Evolutionary conservation across 2,113 vertebrate genomes (phyloP).

Genomic region (Onychostoma macrolepis): DNA sequence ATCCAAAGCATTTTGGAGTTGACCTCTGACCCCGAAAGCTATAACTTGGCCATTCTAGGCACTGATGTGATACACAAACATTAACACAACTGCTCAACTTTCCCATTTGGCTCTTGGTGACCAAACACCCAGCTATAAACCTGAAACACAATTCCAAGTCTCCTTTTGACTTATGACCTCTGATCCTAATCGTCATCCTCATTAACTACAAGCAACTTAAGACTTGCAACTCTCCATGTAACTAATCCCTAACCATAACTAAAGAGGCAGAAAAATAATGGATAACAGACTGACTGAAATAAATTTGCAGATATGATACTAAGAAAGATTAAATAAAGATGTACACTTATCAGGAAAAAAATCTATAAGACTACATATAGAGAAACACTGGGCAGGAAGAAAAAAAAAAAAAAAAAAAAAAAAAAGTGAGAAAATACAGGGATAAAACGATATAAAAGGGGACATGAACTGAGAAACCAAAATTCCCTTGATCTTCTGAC

Average conservation of each 20-base stretch:
- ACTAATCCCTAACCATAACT: background rate
- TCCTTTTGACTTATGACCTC: constrained; percentile 19
- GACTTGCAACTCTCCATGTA: background rate
- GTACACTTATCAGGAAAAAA: too few species aligned
- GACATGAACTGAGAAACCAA: too few species aligned
- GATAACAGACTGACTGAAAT: too few species aligned
- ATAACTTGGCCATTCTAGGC: constrained; percentile 41
- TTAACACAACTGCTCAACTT: background rate
- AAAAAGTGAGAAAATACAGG: too few species aligned
- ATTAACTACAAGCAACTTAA: constrained; percentile 18
- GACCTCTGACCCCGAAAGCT: constrained; percentile 56
- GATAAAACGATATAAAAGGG: too few species aligned
- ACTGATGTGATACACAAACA: background rate
- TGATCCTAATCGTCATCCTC: constrained; percentile 20
- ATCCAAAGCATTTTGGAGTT: constrained; percentile 46
- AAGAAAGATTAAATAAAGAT: too few species aligned
- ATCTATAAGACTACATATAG: too few species aligned
- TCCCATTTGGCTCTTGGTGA: background rate
- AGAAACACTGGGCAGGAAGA: too few species aligned
- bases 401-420: too few species aligned
- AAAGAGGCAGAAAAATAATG: background rate
- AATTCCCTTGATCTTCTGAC: too few species aligned
- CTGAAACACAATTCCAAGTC: constrained; percentile 30
- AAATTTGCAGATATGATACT: too few species aligned
- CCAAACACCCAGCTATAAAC: constrained; percentile 3